Evolutionary conservation across 1,140 invertebrate species (phyloP), one percentile per base, ranked within the genome.

Genomic region (Solenopsis invicta): DNA sequence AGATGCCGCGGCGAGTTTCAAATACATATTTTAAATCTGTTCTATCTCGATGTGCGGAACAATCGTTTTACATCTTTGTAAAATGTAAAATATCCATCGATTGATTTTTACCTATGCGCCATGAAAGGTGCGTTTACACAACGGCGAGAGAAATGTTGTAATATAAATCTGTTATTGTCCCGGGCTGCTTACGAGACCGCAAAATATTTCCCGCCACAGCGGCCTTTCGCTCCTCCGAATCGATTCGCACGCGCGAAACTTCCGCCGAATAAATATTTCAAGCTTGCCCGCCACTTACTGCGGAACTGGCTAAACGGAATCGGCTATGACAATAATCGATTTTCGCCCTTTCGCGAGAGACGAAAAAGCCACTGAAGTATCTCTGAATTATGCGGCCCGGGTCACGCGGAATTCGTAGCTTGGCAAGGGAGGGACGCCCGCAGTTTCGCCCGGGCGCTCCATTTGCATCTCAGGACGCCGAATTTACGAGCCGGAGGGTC

Each of bases 401-500:
- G 50, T 13, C 50, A 52, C 18, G 78, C 78, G 78, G 67, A 81
- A 81, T 71, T 81, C 78, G 78, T 81, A 72, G 78, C 50, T 72
- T 45, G 78, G 64, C 78, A n/a, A 56, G 34, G 61, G 34, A 10
- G 62, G 76, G 16, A 81, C 78, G 64, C 50, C 66, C 34, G 78
- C 66, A 81, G 78, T 81, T 71, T 72, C 78, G 78, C 50, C 21
- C 78, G 50, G 66, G 50, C 78, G 78, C 56, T 34, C 66, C 78
- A 81, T 81, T 81, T 81, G 78, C 78, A 72, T 81, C 78, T 71
- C 78, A 72, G 66, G 67, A 81, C 78, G 66, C 66, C 50, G 66
- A 81, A 81, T 81, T 81, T 81, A 81, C 78, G 78, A 81, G 78
- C 66, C 50, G 21, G 78, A 41, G 77, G 87, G 77, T 89, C 87